Percentiles rank a stretch among this genome's conserved stretches.
These are phyloP conservation scores for Sebastes fasciatus DNA, from an alignment of 2,113 vertebrate species.

Conservation along the genomic window DNA sequence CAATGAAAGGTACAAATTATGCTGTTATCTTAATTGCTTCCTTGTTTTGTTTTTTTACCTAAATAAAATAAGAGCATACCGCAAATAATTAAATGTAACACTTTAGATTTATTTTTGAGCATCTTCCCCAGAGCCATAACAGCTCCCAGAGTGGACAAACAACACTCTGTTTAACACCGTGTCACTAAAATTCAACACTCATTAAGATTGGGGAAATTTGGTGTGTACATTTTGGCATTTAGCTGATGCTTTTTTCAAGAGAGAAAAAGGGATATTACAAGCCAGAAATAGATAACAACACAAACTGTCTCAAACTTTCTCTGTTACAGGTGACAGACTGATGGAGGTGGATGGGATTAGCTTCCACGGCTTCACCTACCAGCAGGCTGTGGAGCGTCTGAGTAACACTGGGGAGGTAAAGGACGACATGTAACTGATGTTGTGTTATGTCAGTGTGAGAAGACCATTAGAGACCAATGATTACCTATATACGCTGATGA, in stretches of 20 bases:
- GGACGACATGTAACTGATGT: neutral
- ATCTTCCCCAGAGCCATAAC: slow-evolving; percentile 7
- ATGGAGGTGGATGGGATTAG: slow-evolving; percentile 87
- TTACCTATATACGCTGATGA: neutral
- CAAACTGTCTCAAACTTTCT: neutral
- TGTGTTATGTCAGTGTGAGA: neutral
- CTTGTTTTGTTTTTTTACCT: no score
- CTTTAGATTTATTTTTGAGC: neutral
- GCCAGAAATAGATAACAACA: no score
- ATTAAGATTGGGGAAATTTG: neutral
- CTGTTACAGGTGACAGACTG: slow-evolving; percentile 85
- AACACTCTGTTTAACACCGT: slow-evolving; percentile 4
- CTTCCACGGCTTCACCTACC: slow-evolving; percentile 87
- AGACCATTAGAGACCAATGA: neutral
- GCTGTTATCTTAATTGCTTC: neutral
- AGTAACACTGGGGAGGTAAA: slow-evolving; percentile 87
- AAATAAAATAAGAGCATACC: neutral
- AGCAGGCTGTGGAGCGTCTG: slow-evolving; percentile 89
- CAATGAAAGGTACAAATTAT: neutral
- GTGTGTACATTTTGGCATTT: neutral
- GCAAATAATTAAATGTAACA: neutral
- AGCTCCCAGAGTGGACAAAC: neutral
- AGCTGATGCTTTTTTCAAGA: slow-evolving; percentile 1
- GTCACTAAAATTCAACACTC: slow-evolving; percentile 1
- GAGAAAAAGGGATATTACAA: no score